Conservation (phyloP, 2,113 vertebrate genomes). For the Tringa solitaria region DNA sequence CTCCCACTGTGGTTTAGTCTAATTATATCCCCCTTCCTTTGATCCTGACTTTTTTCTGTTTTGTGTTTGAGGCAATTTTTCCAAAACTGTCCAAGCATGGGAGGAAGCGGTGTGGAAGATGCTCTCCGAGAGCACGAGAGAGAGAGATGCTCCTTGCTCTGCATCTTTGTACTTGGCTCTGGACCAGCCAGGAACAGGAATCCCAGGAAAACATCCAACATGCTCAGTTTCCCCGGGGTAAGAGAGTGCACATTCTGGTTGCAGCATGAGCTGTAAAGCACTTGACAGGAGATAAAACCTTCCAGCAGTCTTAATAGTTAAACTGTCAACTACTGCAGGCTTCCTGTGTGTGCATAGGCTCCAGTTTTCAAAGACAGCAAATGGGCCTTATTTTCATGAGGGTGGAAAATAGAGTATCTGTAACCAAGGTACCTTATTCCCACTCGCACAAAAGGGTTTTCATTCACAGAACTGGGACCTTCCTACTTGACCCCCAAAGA, state of each 20-base stretch:
- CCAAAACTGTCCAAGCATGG: background rate
- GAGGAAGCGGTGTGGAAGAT: background rate
- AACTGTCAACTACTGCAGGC: background rate
- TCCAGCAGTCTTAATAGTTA: background rate
- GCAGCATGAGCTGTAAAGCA: background rate
- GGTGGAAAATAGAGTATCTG: background rate
- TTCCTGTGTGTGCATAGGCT: background rate
- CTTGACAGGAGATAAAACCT: background rate
- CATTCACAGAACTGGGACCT: background rate
- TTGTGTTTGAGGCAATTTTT: background rate
- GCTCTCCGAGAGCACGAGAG: background rate
- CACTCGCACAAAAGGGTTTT: background rate
- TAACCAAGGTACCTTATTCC: background rate
- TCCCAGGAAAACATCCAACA: background rate
- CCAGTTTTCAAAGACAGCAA: background rate
- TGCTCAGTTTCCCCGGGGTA: background rate
- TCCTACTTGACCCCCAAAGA: background rate
- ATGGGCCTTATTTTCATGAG: background rate
- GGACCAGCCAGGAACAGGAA: background rate
- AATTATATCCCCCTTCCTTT: conserved; percentile 6
- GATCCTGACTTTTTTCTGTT: background rate
- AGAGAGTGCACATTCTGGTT: background rate
- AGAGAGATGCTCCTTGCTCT: background rate
- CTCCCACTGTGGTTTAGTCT: background rate
- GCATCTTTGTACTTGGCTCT: background rate